A percentile compares a stretch with the other conserved stretches of the same genome.
Conservation (phyloP, 2,797 vertebrate genomes). For the Remorina albescens region DNA sequence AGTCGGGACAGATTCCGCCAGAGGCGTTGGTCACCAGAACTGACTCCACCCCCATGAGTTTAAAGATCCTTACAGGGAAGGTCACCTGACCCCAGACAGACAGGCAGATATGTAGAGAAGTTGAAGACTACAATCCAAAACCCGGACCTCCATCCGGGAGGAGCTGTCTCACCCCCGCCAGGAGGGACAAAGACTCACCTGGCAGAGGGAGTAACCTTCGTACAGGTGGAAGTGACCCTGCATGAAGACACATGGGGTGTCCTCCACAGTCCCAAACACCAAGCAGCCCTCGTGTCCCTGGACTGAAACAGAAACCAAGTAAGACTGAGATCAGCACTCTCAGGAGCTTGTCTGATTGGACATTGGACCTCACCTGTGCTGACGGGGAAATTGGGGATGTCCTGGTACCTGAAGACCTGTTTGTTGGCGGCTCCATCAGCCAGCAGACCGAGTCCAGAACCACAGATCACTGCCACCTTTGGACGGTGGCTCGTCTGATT, state of each 20-base stretch:
- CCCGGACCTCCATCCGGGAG: too few relatives aligned
- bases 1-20: conserved; percentile 82
- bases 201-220: conserved; percentile 82
- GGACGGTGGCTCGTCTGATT: conserved; percentile 78
- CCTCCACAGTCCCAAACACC: conserved; percentile 80
- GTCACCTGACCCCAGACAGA: conserved; percentile 71
- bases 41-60: conserved; percentile 81
- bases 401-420: conserved; percentile 77
- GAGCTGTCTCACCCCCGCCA: too few relatives aligned
- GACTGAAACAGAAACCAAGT: conserved; percentile 48
- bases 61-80: conserved; percentile 80
- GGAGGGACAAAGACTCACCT: conserved; percentile 67
- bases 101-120: background rate
- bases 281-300: conserved; percentile 81
- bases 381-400: conserved; percentile 82
- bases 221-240: conserved; percentile 84
- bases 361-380: conserved; percentile 77
- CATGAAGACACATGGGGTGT: conserved; percentile 83
- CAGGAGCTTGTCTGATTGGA: background rate
- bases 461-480: conserved; percentile 79
- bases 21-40: conserved; percentile 82
- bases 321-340: background rate
- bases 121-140: too few relatives aligned
- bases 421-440: conserved; percentile 71
- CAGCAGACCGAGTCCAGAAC: conserved; percentile 77